These are phyloP conservation scores for Narcine bancroftii DNA, from an alignment of 2,113 vertebrate genomes.

Conservation along the genomic window DNA sequence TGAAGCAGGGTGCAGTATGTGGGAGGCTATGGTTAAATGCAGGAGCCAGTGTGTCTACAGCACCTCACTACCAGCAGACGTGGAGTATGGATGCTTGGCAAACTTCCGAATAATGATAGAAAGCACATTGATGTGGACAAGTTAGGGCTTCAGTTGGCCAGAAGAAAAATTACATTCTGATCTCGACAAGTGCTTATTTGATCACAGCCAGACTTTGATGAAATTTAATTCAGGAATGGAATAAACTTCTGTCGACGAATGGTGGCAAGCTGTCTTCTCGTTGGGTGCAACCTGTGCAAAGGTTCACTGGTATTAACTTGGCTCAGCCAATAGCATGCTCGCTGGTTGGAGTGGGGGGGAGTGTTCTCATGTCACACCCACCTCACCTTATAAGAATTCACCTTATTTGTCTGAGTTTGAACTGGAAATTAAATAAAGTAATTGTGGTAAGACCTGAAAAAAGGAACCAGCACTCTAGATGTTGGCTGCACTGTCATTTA, in stretches of 20 bases:
- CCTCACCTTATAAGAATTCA: no score
- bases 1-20: not conserved
- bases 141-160: not conserved
- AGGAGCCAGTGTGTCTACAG: not conserved
- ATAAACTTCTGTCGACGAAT: not conserved
- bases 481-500: no score
- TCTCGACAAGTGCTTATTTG: not conserved
- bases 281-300: not conserved
- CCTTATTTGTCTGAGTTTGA: no score
- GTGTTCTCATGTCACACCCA: no score
- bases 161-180: not conserved
- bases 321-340: not conserved
- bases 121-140: not conserved
- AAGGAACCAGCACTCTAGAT: no score
- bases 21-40: not conserved
- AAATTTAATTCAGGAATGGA: not conserved
- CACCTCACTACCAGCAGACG: not conserved
- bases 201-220: not conserved
- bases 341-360: not conserved
- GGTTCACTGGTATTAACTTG: not conserved
- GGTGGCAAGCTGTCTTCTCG: not conserved
- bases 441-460: no score
- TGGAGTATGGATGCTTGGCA: no score
- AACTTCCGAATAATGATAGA: not conserved
- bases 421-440: no score